Evolutionary conservation across 2,113 vertebrate species (phyloP), one percentile per base, ranked within the genome.

Genomic region (Upupa epops): DNA sequence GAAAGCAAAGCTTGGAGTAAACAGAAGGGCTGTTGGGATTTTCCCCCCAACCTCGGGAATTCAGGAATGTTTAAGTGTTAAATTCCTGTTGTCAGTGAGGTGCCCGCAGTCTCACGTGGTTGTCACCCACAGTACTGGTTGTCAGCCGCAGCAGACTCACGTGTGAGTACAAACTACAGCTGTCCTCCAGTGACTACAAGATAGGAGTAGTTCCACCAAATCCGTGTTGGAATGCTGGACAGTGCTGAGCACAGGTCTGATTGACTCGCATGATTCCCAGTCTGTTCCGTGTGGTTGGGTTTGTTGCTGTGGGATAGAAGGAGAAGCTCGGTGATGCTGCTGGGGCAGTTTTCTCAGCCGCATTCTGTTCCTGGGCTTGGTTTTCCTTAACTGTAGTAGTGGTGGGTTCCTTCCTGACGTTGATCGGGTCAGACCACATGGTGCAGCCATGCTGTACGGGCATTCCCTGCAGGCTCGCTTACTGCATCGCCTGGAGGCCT

Each of bases 381-480:
- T 8, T 14, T n/a, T 63, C 79, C 52, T 68, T 74, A 69, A 8
- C 25, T 75, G 12, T 79, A 20, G 11, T 66, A 32, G n/a, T 32
- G 12, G 13, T 37, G 8, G 5, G n/a, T 81, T 81, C 49, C 28
- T 51, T 80, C 2, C 12, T 60, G 81, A 48, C 34, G 8, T 61
- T 15, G 26, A 17, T 17, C 7, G 13, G n/a, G 8, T 48, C 71
- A 40, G 29, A 42, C 49, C 55, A 26, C 68, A 60, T 34, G 22
- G 20, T 63, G 11, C 40, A 42, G 40, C 40, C 15, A 15, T 42
- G 40, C 40, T 42, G 11, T 42, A 28, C 20, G 25, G 13, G 8
- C 24, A 9, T 82, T 88, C 0, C 0, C 36, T 55, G 3, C 29
- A 54, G 28, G 5, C 37, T 28, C 54, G 0, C 51, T 78, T 78